Evolutionary conservation across 1,140 invertebrate species (phyloP).

Genomic region (Caenorhabditis latens): DNA sequence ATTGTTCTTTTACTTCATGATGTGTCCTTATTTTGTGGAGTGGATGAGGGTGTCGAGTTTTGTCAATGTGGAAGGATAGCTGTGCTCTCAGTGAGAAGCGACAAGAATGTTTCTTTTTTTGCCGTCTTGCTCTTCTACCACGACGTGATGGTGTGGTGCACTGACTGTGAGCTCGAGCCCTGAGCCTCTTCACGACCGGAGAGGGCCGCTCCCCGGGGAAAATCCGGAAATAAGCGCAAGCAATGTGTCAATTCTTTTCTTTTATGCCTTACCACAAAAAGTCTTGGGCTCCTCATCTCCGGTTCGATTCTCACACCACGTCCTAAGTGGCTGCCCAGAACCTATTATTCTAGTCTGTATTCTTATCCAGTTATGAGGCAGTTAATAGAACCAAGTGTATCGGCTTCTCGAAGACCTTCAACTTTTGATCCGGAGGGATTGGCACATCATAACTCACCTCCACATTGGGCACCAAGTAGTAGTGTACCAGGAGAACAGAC

Average conservation of each 20-base stretch:
- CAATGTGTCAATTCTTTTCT: conserved; percentile 54
- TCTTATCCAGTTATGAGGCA: background rate
- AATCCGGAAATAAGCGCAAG: conserved; percentile 51
- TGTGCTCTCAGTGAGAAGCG: background rate
- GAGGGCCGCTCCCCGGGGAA: conserved; percentile 47
- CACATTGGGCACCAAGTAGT: conserved; percentile 47
- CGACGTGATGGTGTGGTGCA: conserved; percentile 37
- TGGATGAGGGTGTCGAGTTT: conserved; percentile 51
- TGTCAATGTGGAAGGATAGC: conserved; percentile 29
- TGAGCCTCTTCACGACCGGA: conserved; percentile 37
- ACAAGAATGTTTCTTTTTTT: conserved; percentile 48
- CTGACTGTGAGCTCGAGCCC: conserved; percentile 36
- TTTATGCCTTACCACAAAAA: conserved; percentile 52
- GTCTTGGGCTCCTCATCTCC: conserved; percentile 40
- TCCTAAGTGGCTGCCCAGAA: conserved; percentile 11
- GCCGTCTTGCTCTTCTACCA: background rate
- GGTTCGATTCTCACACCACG: conserved; percentile 1
- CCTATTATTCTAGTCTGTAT: background rate
- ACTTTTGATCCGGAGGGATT: conserved; percentile 32
- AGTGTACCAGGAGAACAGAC: conserved; percentile 31
- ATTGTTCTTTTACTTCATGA: conserved; percentile 31
- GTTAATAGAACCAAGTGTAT: background rate
- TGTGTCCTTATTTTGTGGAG: conserved; percentile 35
- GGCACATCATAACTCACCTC: conserved; percentile 48
- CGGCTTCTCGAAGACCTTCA: conserved; percentile 35